Evolutionary conservation across 2,797 vertebrate genomes (phyloP), one percentile per base, ranked within the genome.

Genomic region (Sebastes paucispinis): DNA sequence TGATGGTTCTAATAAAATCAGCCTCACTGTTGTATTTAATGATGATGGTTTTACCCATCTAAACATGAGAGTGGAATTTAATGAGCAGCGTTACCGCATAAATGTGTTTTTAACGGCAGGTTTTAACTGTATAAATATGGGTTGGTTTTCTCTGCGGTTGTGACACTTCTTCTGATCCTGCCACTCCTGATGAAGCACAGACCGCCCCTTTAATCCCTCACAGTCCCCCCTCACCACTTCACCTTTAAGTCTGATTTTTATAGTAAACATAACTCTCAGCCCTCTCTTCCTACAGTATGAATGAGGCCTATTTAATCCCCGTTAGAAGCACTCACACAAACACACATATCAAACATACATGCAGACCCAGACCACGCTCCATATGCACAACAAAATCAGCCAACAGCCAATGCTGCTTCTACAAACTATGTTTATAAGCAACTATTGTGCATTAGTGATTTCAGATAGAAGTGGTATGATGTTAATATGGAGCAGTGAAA

Each of bases 121-220:
- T 59, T 89, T 84, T 77, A 77, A 86, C 75, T 62, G 8, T 34
- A 62, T 79, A 86, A 90, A 92, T 89, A 87, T 52, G 69, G 31
- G 75, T 84, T 89, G 73, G 89, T 87, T 91, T 87, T 80, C 83
- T 82, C 60, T 88, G 80, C 1, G 52, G 75, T 86, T 85, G 31
- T 18, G 43, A 87, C 79, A 85, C 80, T 76, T 86, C 90, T 74
- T 83, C 64, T 92, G 85, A 85, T 89, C 85, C 80, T 71, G 57
- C 74, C 66, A 57, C 72, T 83, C 36, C 66, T 89, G 91, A 92
- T 84, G 80, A 84, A 94, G 87, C 79, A 70, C 91, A 92, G 91
- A 69, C 80, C 22, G 9, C 63, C 52, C 66, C 80, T 86, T 89
- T 88, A 92, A 92, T 89, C 88, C 85, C 68, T 29, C 64, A 22